Evolutionary conservation across 1,140 invertebrate species (phyloP), one percentile per base, ranked within the genome.

Genomic region (Magallana gigas): DNA sequence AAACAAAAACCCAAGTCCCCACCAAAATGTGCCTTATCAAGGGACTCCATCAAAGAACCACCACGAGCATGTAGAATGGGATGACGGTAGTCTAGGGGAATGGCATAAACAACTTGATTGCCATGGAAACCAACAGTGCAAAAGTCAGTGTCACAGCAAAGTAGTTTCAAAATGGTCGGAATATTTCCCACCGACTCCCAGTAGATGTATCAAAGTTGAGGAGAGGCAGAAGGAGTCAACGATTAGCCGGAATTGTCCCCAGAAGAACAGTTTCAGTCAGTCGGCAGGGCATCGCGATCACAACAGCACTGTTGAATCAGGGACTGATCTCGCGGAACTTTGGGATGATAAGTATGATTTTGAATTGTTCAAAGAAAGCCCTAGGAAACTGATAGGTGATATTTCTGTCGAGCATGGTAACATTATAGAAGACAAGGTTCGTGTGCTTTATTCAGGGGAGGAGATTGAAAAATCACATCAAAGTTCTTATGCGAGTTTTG

Each of bases 91-190:
- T 76, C 14, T 29, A 29, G 68, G 68, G 23, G 68, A 76, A 76
- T 76, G 68, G 68, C 68, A 76, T 76, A 76, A 76, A 76, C 18
- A 29, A 76, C 18, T 29, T 18, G 68, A 76, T 23, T 76, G 68
- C 68, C 68, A 76, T 76, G 68, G 68, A 76, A 76, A 76, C 23
- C 68, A 76, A 8, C 68, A 76, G 23, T 76, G 68, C 36, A 76
- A 76, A 76, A 76, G 5, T 36, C 8, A 29, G 14, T 76, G 68
- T 29, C 68, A 76, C 23, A 4, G 23, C 68, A 76, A 29, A 29
- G 5, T 76, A 76, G 68, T 76, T 36, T 76, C 18, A 6, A 76
- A 76, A 76, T 76, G 68, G 68, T 76, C 68, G 18, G 68, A 76
- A 29, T 76, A 29, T 23, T 36, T 76, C 23, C 68, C 68, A 76